phyloP scores from a whole-genome alignment of 2,113 vertebrate genomes.

The Trachemys scripta region DNA sequence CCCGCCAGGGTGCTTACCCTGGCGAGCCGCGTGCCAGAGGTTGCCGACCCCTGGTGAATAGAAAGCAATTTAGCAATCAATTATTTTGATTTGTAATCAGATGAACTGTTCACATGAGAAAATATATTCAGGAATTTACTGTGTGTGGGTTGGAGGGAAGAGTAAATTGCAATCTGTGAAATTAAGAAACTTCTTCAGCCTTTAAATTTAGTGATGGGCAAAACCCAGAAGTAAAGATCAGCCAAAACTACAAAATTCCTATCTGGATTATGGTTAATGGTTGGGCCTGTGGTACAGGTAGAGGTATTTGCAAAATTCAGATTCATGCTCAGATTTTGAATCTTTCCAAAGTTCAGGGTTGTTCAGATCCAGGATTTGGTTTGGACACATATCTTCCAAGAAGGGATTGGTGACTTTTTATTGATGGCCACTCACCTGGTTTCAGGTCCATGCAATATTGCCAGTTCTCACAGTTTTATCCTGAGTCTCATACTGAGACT shows the following conservation, averaged over 20 bases:
- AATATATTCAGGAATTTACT: fast-evolving
- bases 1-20: too few relatives aligned
- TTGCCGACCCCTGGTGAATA: not conserved
- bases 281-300: not conserved
- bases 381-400: not conserved
- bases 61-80: not conserved
- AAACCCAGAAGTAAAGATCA: not conserved
- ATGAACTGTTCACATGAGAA: not conserved
- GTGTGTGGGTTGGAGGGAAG: fast-evolving
- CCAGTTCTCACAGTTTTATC: not conserved
- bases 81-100: not conserved
- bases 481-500: not conserved
- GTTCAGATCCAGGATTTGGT: not conserved
- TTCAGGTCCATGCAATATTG: not conserved
- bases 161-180: not conserved
- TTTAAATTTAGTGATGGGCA: not conserved
- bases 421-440: not conserved
- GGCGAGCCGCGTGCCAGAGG: too few relatives aligned
- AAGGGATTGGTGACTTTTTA: not conserved
- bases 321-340: not conserved
- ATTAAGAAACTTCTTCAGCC: not conserved
- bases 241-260: not conserved
- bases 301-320: not conserved
- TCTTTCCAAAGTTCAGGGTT: not conserved
- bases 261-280: not conserved